Base-by-base conservation (phyloP, 1,140 invertebrate species). In the Aphelinus certus region DNA sequence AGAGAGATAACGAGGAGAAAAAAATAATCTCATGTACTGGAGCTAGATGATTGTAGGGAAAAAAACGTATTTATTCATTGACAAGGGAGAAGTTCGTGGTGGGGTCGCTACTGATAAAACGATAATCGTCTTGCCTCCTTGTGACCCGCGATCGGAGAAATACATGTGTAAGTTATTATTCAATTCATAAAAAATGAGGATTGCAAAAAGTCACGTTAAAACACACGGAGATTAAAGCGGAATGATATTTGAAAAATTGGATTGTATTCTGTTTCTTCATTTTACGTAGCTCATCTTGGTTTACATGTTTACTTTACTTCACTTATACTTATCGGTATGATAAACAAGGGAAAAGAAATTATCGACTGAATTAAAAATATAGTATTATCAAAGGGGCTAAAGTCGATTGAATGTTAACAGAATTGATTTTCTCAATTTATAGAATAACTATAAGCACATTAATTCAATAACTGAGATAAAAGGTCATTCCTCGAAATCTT, bases 51-150 rank as follows among this genome's bases (percentile, higher is more conserved):
- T 5, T 57, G n/a, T 46, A n/a, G 68, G 66, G 80, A 76, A 80
- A 80, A 80, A 81, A 79, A 79, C 75, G 76, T 84, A 83, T 85
- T 83, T 83, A 78, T 81, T 74, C 75, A 72, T 71, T 68, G 80
- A 77, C 76, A 75, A 78, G 79, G 78, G 70, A 80, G 78, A 84
- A 84, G 83, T 77, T 79, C 73, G 68, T 75, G 72, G 78, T 79
- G 80, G 79, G 84, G 85, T 86, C 83, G 79, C 53, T 63, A 48
- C 73, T 81, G 83, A 86, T 86, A 86, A 86, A 81, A 78, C 68
- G 72, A 78, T 85, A 84, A 85, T 85, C 83, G 72, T 78, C 70
- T 80, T 80, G 84, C 78, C 81, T 75, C 64, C 9, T 78, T 79
- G 49, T 84, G 81, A 83, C 83, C 83, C 81, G 73, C 74, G 80